Evolutionary conservation across 2,113 vertebrate species (phyloP).

Genomic region (Zosterops hypoxanthus): DNA sequence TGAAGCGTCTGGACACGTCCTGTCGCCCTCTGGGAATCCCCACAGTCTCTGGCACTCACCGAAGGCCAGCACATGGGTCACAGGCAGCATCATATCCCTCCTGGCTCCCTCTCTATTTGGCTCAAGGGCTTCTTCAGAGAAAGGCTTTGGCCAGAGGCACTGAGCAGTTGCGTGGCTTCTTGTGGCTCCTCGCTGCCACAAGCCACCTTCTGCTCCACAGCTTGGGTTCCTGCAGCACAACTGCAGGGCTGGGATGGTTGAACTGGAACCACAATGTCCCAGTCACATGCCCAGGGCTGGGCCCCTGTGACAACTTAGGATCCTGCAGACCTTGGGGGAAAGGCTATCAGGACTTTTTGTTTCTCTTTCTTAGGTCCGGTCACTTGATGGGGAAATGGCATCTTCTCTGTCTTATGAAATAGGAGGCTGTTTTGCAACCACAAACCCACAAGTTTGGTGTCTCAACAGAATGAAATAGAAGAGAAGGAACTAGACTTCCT

Average conservation of each 20-base stretch:
- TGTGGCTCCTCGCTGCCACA: not conserved
- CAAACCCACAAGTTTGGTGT: not conserved
- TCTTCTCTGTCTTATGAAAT: not conserved
- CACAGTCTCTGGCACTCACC: slow-evolving; percentile 5
- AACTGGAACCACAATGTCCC: not conserved
- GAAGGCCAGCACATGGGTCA: not conserved
- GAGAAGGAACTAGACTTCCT: not conserved
- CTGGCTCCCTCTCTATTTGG: not conserved
- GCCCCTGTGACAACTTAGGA: accelerated
- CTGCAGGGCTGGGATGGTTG: not conserved
- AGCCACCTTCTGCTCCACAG: not conserved
- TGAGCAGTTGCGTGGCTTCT: not conserved
- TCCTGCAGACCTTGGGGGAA: not conserved
- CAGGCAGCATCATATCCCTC: not conserved
- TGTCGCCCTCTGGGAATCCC: not conserved
- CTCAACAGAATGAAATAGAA: not conserved
- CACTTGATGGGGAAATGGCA: not conserved
- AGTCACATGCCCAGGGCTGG: not conserved
- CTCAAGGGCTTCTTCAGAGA: not conserved
- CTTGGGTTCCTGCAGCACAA: not conserved
- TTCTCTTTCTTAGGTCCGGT: not conserved
- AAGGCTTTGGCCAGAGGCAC: not conserved
- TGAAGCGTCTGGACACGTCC: not conserved
- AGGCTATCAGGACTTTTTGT: not conserved
- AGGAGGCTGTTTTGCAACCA: not conserved